Percentiles rank a stretch among this genome's conserved stretches.
Conservation (phyloP, 2,113 vertebrate genomes). For the Columbina picui region DNA sequence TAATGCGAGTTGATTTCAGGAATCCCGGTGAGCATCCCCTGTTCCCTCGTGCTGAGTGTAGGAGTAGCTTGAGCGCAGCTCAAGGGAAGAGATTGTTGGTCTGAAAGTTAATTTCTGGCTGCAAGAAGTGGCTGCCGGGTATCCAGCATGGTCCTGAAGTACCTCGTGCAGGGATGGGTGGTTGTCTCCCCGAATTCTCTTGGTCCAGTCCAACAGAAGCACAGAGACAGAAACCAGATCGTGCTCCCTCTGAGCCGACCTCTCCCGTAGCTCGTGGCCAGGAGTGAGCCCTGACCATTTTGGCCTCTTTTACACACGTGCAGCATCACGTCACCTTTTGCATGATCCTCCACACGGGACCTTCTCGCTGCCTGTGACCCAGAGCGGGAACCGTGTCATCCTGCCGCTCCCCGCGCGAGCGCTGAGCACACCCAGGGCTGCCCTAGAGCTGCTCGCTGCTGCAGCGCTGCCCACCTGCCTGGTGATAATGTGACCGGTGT, state of each 20-base stretch:
- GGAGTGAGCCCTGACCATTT: neutral
- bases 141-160: neutral
- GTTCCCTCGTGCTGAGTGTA: neutral
- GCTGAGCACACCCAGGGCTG: neutral
- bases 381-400: neutral
- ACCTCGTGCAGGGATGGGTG: neutral
- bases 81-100: neutral
- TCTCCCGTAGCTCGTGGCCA: neutral
- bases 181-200: neutral
- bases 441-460: neutral
- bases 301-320: slow-evolving; percentile 43
- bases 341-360: neutral
- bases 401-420: fast-evolving
- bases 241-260: neutral
- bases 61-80: neutral
- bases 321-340: neutral
- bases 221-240: neutral
- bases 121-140: neutral
- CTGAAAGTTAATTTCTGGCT: slow-evolving; percentile 14
- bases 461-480: neutral
- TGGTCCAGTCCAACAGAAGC: neutral
- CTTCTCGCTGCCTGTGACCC: neutral
- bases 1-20: neutral
- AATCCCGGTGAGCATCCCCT: neutral
- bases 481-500: neutral